These are phyloP conservation scores for Drepanosiphum platanoidis DNA, from an alignment of 2,888 invertebrate genomes.

Conservation along the genomic window DNA sequence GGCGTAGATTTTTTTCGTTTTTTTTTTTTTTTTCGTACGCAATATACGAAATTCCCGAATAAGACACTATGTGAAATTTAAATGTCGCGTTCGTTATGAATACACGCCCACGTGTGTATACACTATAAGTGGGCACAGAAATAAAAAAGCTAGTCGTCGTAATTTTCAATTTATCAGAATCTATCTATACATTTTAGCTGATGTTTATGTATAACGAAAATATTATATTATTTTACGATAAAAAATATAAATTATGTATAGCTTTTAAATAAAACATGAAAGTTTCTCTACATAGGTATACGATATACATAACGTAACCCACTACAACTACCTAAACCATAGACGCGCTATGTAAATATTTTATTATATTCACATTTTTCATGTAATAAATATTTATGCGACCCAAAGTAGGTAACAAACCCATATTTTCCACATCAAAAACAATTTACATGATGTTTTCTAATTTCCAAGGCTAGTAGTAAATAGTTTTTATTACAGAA, in stretches of 20 bases:
- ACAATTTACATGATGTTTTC: not conserved
- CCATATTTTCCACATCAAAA: not conserved
- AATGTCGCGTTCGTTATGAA: no score
- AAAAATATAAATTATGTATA: not conserved
- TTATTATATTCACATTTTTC: not conserved
- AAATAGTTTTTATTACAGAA: not conserved
- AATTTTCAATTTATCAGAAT: no score
- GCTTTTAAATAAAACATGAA: not conserved
- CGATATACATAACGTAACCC: not conserved
- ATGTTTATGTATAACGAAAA: not conserved
- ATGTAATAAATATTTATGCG: not conserved
- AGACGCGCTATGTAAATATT: not conserved
- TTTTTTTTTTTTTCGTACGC: no score
- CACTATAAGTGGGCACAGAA: no score
- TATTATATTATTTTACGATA: not conserved
- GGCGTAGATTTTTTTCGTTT: no score
- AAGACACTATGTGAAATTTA: no score
- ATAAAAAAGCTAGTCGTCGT: no score
- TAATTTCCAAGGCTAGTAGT: not conserved
- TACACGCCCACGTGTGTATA: no score
- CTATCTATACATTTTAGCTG: no score
- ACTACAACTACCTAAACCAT: not conserved
- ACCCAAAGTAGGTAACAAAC: not conserved
- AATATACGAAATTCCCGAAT: no score
- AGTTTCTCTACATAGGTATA: not conserved